These are phyloP conservation scores for Riparia riparia DNA, from an alignment of 2,113 vertebrate genomes.

Conservation along the genomic window DNA sequence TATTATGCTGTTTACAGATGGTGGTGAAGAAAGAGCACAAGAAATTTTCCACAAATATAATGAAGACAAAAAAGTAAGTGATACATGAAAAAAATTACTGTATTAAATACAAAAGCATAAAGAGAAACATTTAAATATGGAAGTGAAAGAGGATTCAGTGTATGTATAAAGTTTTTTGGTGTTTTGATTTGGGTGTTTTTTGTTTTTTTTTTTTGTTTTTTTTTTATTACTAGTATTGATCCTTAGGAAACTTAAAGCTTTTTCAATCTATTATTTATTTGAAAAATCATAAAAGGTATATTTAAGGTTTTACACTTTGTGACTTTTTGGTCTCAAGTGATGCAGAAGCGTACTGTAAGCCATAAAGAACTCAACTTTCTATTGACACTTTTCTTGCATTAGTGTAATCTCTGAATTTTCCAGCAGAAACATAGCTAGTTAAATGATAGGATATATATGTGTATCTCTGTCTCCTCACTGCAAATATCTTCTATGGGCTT, in stretches of 20 bases:
- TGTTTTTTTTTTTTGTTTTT: neutral
- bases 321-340: neutral
- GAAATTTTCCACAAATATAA: slow-evolving; percentile 94
- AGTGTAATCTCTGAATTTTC: neutral
- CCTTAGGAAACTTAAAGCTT: neutral
- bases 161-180: neutral
- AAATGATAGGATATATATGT: neutral
- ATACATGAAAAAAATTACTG: neutral
- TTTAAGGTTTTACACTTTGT: neutral
- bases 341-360: neutral
- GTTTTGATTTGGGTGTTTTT: no score
- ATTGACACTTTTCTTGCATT: neutral
- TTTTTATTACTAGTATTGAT: neutral
- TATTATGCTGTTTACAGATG: slow-evolving; percentile 98
- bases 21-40: slow-evolving; percentile 94
- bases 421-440: neutral
- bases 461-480: neutral
- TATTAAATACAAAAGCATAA: neutral
- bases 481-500: neutral
- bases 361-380: neutral
- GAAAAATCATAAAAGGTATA: neutral
- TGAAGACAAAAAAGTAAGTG: slow-evolving; percentile 89
- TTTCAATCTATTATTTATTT: neutral
- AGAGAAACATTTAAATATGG: neutral
- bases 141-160: neutral